These are phyloP conservation scores for Prinia subflava DNA, from an alignment of 2,113 vertebrate genomes.

Conservation along the genomic window DNA sequence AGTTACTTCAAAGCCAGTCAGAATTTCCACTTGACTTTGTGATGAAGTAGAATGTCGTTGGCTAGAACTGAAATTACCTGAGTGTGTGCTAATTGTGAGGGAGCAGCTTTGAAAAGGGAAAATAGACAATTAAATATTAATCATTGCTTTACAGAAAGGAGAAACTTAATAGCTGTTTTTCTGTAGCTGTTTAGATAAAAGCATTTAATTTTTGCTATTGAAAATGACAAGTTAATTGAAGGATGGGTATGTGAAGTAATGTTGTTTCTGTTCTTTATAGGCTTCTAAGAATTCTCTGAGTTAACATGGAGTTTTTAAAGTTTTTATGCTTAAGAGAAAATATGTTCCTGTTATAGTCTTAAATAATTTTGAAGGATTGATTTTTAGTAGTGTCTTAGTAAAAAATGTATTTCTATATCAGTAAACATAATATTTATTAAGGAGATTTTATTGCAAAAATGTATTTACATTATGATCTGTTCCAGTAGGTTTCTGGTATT, in stretches of 20 bases:
- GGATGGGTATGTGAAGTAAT: background rate
- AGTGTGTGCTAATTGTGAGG: background rate
- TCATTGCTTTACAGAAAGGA: background rate
- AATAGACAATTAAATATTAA: constrained; percentile 30
- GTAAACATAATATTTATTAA: background rate
- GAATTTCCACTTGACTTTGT: background rate
- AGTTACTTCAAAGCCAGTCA: background rate
- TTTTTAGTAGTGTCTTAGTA: background rate
- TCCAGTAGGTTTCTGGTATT: background rate
- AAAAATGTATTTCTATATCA: background rate
- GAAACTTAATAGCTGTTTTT: background rate
- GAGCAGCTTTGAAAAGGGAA: background rate
- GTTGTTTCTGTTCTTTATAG: background rate
- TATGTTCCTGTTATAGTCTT: background rate
- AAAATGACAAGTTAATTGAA: constrained; percentile 1
- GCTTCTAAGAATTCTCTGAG: background rate
- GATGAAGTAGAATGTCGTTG: background rate
- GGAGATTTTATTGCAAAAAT: background rate
- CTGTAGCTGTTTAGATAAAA: constrained; percentile 21
- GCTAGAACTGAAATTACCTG: background rate
- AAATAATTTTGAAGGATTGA: background rate
- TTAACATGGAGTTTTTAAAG: background rate
- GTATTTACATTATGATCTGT: background rate
- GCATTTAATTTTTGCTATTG: background rate
- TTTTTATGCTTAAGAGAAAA: background rate